A percentile compares a stretch with the other conserved stretches of the same genome.
Conservation (phyloP, 2,888 invertebrate genomes). For the Leistus spinibarbis region DNA sequence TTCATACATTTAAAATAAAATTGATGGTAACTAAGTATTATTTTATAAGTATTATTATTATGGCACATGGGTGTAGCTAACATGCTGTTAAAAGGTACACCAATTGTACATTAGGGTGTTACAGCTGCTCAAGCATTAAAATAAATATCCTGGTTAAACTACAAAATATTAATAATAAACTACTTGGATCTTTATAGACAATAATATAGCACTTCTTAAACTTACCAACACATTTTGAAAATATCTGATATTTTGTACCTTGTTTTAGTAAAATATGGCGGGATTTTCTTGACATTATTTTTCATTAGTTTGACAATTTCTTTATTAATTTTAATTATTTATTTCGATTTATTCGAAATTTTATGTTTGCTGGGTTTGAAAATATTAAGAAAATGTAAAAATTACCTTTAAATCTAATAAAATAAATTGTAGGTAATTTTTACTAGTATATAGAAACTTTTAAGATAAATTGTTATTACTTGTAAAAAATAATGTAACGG, state of each 20-base stretch:
- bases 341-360: no score
- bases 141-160: slow-evolving; percentile 1
- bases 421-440: no score
- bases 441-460: no score
- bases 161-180: neutral
- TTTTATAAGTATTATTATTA: slow-evolving; percentile 13
- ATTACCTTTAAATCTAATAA: no score
- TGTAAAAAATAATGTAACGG: neutral
- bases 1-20: slow-evolving; percentile 7
- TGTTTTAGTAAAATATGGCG: neutral
- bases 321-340: no score
- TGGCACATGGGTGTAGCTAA: slow-evolving; percentile 27
- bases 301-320: no score
- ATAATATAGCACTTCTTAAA: neutral
- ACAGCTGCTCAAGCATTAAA: slow-evolving; percentile 12
- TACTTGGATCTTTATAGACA: neutral
- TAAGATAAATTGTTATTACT: no score
- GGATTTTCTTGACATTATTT: neutral
- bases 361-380: no score
- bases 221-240: neutral
- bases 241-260: neutral
- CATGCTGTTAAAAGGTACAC: slow-evolving; percentile 26
- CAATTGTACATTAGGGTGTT: slow-evolving; percentile 3
- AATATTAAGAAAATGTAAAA: no score
- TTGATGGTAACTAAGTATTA: slow-evolving; percentile 4